Evolutionary conservation across 2,888 invertebrate genomes (phyloP), one percentile per base, ranked within the genome.

Genomic region (Dromius quadrimaculatus): DNA sequence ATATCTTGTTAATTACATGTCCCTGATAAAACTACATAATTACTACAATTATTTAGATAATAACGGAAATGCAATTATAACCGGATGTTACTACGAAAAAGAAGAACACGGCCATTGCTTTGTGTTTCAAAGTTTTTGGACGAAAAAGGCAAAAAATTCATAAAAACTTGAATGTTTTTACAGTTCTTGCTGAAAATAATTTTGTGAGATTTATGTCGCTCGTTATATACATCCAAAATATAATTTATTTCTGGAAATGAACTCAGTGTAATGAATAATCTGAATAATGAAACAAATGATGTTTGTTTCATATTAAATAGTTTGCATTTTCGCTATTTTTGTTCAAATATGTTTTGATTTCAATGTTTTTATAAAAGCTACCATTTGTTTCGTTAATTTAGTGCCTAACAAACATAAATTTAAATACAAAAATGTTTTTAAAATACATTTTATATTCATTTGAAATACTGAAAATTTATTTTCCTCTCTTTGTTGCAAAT

Each of bases 1-100:
- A 68, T 68, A 68, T 68, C 54, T 23, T 59, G 68, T 68, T 68
- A 68, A 68, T 68, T 68, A 68, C 34, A 68, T 68, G 68, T 68
- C 68, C 68, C 57, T 68, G 59, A 68, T 68, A 68, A 68, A 68
- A 54, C 54, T 68, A 54, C 59, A 68, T 68, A 68, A 68, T 68
- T 68, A 68, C 68, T 13, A 68, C 59, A 59, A 68, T 68, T 68
- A 59, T 59, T 59, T 68, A 59, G 68, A 59, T 68, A 68, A 68
- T 68, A 68, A 68, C 68, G 68, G 68, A 68, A 68, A 68, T 68
- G 68, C 68, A 68, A 68, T 68, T 68, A 68, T 68, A 68, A 68
- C 68, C 59, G 68, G 68, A 68, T 64, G 50, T 64, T 41, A 63
- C 47, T 68, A 45, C 32, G 28, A 68, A 68, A 68, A 68, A 68